A percentile compares a stretch with the other conserved stretches of the same genome.
These are phyloP conservation scores for Acestrorhynchus altus DNA, from an alignment of 2,797 vertebrate genomes.

Conservation along the genomic window DNA sequence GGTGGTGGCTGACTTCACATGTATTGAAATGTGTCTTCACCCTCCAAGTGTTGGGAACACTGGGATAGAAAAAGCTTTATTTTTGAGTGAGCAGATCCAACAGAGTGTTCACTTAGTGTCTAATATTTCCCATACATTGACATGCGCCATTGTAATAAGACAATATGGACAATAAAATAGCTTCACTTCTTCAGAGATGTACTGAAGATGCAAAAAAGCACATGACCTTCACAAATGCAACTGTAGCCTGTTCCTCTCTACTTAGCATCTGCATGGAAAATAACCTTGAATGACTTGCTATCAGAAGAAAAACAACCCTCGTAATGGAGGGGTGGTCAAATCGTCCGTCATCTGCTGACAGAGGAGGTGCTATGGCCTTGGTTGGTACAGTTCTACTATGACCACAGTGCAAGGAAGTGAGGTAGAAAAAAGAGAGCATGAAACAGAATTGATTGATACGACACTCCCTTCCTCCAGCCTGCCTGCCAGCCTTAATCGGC, in stretches of 20 bases:
- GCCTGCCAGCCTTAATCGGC: constrained; percentile 29
- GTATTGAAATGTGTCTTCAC: too few relatives aligned
- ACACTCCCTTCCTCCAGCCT: constrained; percentile 28
- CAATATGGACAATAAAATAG: too few relatives aligned
- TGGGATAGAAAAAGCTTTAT: too few relatives aligned
- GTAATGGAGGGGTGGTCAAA: constrained; percentile 9
- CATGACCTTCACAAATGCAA: neutral
- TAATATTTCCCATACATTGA: too few relatives aligned
- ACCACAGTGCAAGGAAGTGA: constrained; percentile 15
- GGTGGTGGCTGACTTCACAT: too few relatives aligned
- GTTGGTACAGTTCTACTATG: constrained; percentile 32
- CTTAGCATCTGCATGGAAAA: constrained; percentile 21
- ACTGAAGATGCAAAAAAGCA: neutral
- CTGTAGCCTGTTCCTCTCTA: neutral
- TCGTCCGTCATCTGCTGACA: constrained; percentile 26
- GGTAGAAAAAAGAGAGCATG: neutral
- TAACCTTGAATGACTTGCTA: constrained; percentile 23
- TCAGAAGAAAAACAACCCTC: constrained; percentile 36
- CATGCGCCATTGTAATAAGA: too few relatives aligned
- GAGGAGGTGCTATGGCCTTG: constrained; percentile 21
- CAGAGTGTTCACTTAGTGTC: too few relatives aligned
- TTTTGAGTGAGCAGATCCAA: too few relatives aligned
- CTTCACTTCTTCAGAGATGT: neutral
- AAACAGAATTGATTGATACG: constrained; percentile 28
- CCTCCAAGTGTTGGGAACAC: too few relatives aligned